Conservation (phyloP, 92 coral and sea anemone genomes). For the Paragorgia papillata region DNA sequence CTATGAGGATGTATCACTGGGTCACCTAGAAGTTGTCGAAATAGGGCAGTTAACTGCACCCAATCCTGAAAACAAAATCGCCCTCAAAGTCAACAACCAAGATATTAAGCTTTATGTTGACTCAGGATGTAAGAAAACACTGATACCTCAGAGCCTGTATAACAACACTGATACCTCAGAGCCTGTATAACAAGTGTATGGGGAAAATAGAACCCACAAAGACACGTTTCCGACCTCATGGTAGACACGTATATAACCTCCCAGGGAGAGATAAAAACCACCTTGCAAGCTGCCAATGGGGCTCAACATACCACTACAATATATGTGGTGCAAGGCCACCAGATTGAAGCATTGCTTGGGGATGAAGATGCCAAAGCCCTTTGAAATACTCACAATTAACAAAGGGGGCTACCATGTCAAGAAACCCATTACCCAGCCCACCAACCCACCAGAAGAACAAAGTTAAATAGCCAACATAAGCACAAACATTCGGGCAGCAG, state of each 20-base stretch:
- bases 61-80: neutral
- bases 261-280: slow-evolving; percentile 37
- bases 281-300: slow-evolving; percentile 41
- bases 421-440: neutral
- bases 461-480: no score
- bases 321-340: slow-evolving; percentile 37
- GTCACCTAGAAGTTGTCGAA: neutral
- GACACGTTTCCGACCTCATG: slow-evolving; percentile 23
- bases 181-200: no score
- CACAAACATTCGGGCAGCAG: no score
- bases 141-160: slow-evolving; percentile 3
- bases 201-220: slow-evolving; percentile 6
- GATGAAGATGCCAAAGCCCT: slow-evolving; percentile 35
- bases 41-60: neutral
- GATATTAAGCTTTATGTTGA: slow-evolving; percentile 5
- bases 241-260: neutral
- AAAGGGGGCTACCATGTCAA: slow-evolving; percentile 17
- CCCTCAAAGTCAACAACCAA: slow-evolving; percentile 9
- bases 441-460: no score
- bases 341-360: slow-evolving; percentile 33
- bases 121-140: slow-evolving; percentile 9
- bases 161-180: neutral
- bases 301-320: slow-evolving; percentile 37
- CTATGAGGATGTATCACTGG: neutral
- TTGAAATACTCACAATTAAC: slow-evolving; percentile 36